Evolutionary conservation across 2,888 invertebrate species (phyloP).

Genomic region (Polymixis flavicincta): DNA sequence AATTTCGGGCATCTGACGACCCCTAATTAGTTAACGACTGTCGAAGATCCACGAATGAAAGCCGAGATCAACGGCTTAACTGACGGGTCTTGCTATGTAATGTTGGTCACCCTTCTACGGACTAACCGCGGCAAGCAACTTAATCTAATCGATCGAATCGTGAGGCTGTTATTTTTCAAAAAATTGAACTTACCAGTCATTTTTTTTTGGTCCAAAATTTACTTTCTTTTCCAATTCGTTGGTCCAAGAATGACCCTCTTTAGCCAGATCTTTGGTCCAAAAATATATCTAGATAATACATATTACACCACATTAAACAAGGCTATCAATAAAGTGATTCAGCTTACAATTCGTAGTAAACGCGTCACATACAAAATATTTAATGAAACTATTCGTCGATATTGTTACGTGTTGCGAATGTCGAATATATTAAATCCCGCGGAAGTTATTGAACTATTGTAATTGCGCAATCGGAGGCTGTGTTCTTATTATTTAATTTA

Average conservation of each 20-base stretch:
- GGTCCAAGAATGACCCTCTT: too few species aligned
- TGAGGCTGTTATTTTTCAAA: too few species aligned
- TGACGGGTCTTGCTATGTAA: too few species aligned
- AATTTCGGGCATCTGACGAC: too few species aligned
- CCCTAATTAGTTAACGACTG: too few species aligned
- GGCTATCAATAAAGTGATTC: slow-evolving; percentile 42
- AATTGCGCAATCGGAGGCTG: slow-evolving; percentile 54
- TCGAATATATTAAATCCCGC: slow-evolving; percentile 55
- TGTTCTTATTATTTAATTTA: slow-evolving; percentile 26
- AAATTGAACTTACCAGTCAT: too few species aligned
- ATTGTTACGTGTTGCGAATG: slow-evolving; percentile 54
- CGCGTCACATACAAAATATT: slow-evolving; percentile 50
- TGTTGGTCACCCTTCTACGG: too few species aligned
- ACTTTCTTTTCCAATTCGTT: too few species aligned
- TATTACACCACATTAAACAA: slow-evolving; percentile 60
- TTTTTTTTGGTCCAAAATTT: neutral
- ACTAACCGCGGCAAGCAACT: too few species aligned
- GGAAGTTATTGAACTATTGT: slow-evolving; percentile 64
- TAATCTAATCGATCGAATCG: too few species aligned
- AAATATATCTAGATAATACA: slow-evolving; percentile 3
- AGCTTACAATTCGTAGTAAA: slow-evolving; percentile 55
- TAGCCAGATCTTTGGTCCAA: neutral
- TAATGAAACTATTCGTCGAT: slow-evolving; percentile 48
- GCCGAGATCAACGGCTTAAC: too few species aligned
- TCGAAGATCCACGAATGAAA: too few species aligned